These are phyloP conservation scores for Scaptodrosophila latifasciaeformis DNA, from an alignment of 2,888 invertebrate species.

Conservation along the genomic window DNA sequence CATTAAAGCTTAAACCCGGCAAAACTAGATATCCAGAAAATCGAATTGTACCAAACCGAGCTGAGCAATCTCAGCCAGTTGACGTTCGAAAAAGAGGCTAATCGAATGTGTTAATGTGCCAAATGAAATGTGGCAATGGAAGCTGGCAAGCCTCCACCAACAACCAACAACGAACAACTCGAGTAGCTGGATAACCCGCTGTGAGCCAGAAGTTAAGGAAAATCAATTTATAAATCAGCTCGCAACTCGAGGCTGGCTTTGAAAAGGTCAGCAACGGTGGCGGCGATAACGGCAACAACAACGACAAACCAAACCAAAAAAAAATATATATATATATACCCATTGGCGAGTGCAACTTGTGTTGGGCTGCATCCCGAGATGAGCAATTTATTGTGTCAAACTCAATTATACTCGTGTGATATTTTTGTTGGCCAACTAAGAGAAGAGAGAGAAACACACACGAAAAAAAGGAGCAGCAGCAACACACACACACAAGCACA, in stretches of 20 bases:
- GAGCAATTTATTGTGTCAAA: slow-evolving; percentile 76
- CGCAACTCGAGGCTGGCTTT: slow-evolving; percentile 62
- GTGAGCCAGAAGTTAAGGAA: slow-evolving; percentile 70
- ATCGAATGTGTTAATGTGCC: slow-evolving; percentile 63
- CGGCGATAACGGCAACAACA: slow-evolving; percentile 22
- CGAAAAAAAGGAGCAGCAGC: slow-evolving; percentile 36
- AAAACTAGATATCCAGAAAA: neutral
- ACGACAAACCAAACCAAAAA: too few relatives aligned
- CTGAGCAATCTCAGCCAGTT: slow-evolving; percentile 18
- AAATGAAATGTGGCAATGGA: slow-evolving; percentile 45
- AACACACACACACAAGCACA: slow-evolving; percentile 24
- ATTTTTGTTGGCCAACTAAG: slow-evolving; percentile 62
- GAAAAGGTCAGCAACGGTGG: slow-evolving; percentile 66
- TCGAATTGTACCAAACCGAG: neutral
- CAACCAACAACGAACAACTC: slow-evolving; percentile 9
- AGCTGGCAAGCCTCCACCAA: neutral
- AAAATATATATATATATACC: too few relatives aligned
- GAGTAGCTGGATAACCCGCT: slow-evolving; percentile 63
- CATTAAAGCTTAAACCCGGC: slow-evolving; percentile 45
- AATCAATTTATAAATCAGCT: slow-evolving; percentile 74
- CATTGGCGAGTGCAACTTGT: neutral
- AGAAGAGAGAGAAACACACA: slow-evolving; percentile 43
- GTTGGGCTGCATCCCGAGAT: slow-evolving; percentile 54
- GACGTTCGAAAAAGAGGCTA: slow-evolving; percentile 8
- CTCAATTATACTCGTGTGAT: slow-evolving; percentile 75